Base-by-base conservation (phyloP, 2,113 vertebrate genomes). In the Limanda limanda region DNA sequence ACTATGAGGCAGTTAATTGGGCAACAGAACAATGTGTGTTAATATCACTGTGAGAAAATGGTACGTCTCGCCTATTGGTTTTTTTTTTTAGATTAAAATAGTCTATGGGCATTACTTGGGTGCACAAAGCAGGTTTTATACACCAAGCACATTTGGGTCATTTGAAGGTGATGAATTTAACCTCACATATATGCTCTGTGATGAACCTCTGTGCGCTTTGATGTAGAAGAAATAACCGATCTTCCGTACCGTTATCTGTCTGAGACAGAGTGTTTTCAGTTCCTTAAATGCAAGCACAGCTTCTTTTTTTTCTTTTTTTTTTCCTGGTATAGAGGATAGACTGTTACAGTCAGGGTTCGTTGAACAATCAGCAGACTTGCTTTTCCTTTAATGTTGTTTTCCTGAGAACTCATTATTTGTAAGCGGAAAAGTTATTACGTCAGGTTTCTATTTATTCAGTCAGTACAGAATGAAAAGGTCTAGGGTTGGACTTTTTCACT, bases 191-290 rank as follows among this genome's bases (percentile, higher is more conserved):
- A 21, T 83, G 58, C 76, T 83, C 78, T 15, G 63, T 35, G 66
- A 63, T 78, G 62, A 85, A 77, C 61, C 75, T 42, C 63, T 57
- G 58, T 35, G 35, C 3, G 52, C 89, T 88, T 89, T 89, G 89
- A 91, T 92, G 81, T 73, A 76, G 64, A 76, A 73, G 83, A 79
- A 85, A 79, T 71, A 90, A 88, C 84, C 79, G 83, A 86, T 84
- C 80, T 64, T 86, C 74, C 78, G 86, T 87, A 84, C 86, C 82
- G 87, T 92, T 93, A 92, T 92, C 89, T 86, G 83, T 77, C 82
- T 79, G 69, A 92, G 79, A 89, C 87, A 80, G 75, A 79, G 84
- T 73, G 58, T 85, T 93, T 89, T 93, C 92, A 90, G 88, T 93
- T 94, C 91, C 92, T 59, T 85, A 91, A 88, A 90, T 72, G 61